Percentiles rank a stretch among this genome's conserved stretches.
These are phyloP conservation scores for Chinchilla lanigera DNA, from an alignment of 2,113 vertebrate genomes.

Conservation along the genomic window DNA sequence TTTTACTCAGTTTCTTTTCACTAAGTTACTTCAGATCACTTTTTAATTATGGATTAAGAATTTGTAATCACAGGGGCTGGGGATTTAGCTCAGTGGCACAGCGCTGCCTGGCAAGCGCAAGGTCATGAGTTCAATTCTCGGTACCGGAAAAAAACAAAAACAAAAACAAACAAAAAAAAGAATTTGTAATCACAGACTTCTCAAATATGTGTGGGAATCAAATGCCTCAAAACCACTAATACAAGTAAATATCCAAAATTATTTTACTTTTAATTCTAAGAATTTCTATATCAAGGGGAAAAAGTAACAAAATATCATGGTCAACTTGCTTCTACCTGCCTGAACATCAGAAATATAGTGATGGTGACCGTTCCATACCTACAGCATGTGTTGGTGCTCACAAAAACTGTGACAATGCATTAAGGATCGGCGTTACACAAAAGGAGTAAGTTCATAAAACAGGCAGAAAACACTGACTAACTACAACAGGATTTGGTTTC, in stretches of 20 bases:
- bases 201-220: not conserved
- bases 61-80: not conserved
- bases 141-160: too few species aligned
- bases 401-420: slow-evolving; percentile 1
- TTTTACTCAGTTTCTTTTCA: slow-evolving; percentile 23
- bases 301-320: not conserved
- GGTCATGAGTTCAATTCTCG: too few species aligned
- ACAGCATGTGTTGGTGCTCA: not conserved
- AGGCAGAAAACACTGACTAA: not conserved
- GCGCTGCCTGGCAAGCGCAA: too few species aligned
- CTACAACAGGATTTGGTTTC: not conserved
- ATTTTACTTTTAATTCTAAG: slow-evolving; percentile 12
- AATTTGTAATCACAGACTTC: not conserved
- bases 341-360: not conserved
- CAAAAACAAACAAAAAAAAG: too few species aligned
- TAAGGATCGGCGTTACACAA: slow-evolving; percentile 15
- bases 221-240: not conserved
- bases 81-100: too few species aligned
- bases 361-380: not conserved
- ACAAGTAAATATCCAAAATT: not conserved
- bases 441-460: slow-evolving; percentile 47
- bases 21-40: slow-evolving; percentile 17
- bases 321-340: not conserved
- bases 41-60: not conserved
- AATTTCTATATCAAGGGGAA: slow-evolving; percentile 41